Conservation (phyloP, 2,888 invertebrate genomes). For the Mythimna loreyi region DNA sequence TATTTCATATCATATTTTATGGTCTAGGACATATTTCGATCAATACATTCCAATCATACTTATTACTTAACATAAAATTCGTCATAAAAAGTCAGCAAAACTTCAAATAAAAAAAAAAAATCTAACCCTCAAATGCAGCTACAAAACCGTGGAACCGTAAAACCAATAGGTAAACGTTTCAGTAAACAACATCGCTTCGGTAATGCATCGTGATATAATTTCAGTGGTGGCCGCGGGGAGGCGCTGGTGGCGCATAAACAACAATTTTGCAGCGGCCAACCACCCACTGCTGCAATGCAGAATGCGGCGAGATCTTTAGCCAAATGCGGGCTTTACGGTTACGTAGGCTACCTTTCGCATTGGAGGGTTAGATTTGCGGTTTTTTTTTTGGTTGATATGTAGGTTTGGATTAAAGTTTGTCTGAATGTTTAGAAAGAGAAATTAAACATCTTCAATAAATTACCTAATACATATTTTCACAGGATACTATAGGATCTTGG, state of each 20-base stretch:
- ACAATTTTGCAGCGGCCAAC: conserved; percentile 69
- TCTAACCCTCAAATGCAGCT: conserved; percentile 10
- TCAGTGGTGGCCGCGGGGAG: conserved; percentile 60
- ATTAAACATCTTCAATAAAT: too few species aligned
- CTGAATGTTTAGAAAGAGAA: too few species aligned
- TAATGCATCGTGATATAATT: conserved; percentile 63
- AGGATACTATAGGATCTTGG: too few species aligned
- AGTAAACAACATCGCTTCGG: conserved; percentile 58
- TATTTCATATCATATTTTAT: background rate
- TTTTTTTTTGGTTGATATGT: background rate
- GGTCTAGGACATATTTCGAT: too few species aligned
- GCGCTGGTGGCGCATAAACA: conserved; percentile 70
- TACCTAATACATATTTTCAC: too few species aligned
- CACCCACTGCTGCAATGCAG: conserved; percentile 64
- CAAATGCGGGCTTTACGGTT: conserved; percentile 58
- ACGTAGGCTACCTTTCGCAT: conserved; percentile 33
- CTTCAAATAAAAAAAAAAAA: background rate
- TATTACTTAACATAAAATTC: too few species aligned
- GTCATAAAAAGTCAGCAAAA: background rate
- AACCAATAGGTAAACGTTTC: conserved; percentile 31
- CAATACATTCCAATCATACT: too few species aligned
- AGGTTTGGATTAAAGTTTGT: background rate
- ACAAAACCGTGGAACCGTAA: conserved; percentile 4
- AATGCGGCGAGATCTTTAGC: conserved; percentile 64
- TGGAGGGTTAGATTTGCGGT: conserved; percentile 16